These are phyloP conservation scores for Crocuta crocuta DNA, from an alignment of 2,113 vertebrate genomes.

Conservation along the genomic window DNA sequence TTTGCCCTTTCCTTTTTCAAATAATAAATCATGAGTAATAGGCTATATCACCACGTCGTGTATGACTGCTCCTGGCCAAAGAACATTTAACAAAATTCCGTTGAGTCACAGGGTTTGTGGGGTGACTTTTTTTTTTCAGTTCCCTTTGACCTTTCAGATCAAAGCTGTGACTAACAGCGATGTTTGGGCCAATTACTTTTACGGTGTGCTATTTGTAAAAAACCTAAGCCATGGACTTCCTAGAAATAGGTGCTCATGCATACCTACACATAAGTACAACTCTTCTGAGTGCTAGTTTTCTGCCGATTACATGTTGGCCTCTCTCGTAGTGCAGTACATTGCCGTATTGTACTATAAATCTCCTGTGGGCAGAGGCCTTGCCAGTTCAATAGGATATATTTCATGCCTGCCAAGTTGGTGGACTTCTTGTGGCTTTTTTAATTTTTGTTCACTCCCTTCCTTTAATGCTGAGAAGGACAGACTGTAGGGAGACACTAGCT, in stretches of 20 bases:
- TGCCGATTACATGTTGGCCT: constrained; percentile 22
- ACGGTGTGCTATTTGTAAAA: constrained; percentile 40
- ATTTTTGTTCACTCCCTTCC: not conserved
- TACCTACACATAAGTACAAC: not conserved
- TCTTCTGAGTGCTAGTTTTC: constrained; percentile 40
- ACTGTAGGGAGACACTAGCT: not conserved
- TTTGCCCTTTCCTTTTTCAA: constrained; percentile 47
- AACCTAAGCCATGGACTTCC: constrained; percentile 34
- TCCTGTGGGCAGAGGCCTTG: not conserved
- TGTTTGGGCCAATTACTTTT: constrained; percentile 54
- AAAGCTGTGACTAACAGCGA: constrained; percentile 61
- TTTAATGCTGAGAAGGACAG: not conserved
- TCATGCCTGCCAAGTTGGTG: not conserved
- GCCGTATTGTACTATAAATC: not conserved
- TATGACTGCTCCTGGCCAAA: constrained; percentile 22
- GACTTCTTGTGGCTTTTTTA: constrained; percentile 4
- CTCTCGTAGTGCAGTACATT: not conserved
- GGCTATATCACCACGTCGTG: not conserved
- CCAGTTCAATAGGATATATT: not conserved
- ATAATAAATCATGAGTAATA: constrained; percentile 38
- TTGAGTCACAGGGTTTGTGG: not conserved
- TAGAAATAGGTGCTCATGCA: constrained; percentile 24
- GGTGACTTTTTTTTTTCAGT: not conserved
- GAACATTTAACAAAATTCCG: constrained; percentile 57
- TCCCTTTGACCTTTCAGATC: constrained; percentile 71